Evolutionary conservation across 2,888 invertebrate species (phyloP).

Genomic region (Noctuana brunneofusca): DNA sequence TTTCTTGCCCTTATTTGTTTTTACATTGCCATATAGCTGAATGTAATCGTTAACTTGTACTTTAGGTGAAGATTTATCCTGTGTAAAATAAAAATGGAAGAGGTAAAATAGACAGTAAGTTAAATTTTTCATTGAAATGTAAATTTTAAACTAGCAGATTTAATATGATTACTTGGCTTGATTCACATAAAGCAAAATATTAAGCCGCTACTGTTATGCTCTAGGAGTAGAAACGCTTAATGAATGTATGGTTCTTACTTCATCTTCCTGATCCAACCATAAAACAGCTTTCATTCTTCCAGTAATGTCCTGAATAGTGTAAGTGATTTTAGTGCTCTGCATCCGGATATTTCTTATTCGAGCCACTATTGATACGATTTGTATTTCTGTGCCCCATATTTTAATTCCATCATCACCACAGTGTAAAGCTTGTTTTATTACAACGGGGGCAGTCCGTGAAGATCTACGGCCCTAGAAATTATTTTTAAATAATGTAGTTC

Average conservation of each 20-base stretch:
- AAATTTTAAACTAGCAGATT: too few relatives aligned
- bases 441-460: conserved; percentile 76
- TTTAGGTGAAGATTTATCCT: conserved; percentile 76
- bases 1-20: conserved; percentile 77
- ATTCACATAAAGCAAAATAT: too few relatives aligned
- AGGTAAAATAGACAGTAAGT: not conserved
- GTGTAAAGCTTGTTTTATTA: conserved; percentile 74
- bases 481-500: not conserved
- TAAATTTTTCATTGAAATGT: too few relatives aligned
- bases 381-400: conserved; percentile 79
- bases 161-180: too few relatives aligned
- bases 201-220: too few relatives aligned
- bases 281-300: conserved; percentile 77
- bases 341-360: conserved; percentile 69
- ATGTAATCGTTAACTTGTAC: conserved; percentile 77
- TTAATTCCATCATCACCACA: conserved; percentile 76
- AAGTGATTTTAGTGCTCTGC: conserved; percentile 78
- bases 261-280: conserved; percentile 78
- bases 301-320: conserved; percentile 78
- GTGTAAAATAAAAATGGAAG: conserved; percentile 40
- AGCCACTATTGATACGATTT: conserved; percentile 73
- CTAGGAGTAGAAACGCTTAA: too few relatives aligned
- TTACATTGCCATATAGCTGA: conserved; percentile 76
- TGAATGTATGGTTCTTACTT: conserved; percentile 52
- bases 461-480: conserved; percentile 64